Conservation (phyloP, 2,888 invertebrate genomes). For the Temnothorax rugatulus region DNA sequence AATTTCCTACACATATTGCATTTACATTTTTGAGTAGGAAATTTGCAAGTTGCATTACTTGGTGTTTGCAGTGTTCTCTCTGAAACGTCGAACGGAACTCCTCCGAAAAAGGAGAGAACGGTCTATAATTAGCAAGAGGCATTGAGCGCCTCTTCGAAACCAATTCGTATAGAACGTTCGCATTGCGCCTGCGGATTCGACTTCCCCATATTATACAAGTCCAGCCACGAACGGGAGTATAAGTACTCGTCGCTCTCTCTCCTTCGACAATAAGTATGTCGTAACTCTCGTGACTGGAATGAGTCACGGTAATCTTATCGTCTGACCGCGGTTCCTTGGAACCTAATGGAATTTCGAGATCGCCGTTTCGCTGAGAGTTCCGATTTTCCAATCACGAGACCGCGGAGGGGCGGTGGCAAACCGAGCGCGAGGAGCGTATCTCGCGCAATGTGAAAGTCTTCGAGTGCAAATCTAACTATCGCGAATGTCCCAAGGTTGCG, state of each 20-base stretch:
- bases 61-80: background rate
- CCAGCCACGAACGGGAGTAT: background rate
- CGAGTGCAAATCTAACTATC: background rate
- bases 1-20: no score
- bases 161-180: background rate
- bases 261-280: background rate
- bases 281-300: background rate
- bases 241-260: background rate
- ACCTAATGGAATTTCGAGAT: background rate
- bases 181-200: background rate
- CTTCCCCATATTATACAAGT: background rate
- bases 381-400: background rate
- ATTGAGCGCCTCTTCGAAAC: background rate
- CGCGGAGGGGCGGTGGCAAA: background rate
- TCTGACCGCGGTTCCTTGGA: background rate
- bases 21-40: no score
- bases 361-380: background rate
- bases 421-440: background rate
- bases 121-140: background rate
- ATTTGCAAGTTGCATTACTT: no score
- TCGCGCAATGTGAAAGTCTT: constrained; percentile 21
- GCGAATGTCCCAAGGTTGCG: constrained; percentile 16
- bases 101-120: background rate
- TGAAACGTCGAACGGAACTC: background rate
- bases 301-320: constrained; percentile 44